Evolutionary conservation across 2,888 invertebrate genomes (phyloP).

Genomic region (Terebella lapidaria): DNA sequence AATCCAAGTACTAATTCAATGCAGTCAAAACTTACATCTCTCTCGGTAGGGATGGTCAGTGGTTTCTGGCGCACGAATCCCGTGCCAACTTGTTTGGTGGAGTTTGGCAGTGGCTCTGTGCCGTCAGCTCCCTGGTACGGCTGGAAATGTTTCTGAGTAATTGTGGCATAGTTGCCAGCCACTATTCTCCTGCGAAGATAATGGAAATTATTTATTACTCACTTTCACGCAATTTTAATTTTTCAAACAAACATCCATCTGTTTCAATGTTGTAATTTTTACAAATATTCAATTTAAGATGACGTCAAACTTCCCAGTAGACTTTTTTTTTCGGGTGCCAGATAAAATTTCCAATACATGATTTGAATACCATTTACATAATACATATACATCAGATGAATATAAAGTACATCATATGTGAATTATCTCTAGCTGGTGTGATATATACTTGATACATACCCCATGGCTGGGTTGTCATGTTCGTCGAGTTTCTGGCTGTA

Average conservation of each 20-base stretch:
- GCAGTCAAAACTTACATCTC: conserved; percentile 29
- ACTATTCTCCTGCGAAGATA: conserved; percentile 38
- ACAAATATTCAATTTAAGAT: too few species aligned
- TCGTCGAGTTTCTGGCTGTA: conserved; percentile 47
- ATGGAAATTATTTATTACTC: neutral
- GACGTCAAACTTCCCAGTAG: too few species aligned
- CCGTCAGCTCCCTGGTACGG: conserved; percentile 40
- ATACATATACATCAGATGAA: too few species aligned
- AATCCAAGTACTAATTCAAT: neutral
- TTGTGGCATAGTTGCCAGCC: conserved; percentile 44
- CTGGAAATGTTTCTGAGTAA: conserved; percentile 43
- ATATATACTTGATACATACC: conserved; percentile 26
- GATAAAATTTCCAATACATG: too few species aligned
- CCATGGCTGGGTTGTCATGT: conserved; percentile 50
- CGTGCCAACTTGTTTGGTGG: conserved; percentile 35
- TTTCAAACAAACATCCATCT: too few species aligned
- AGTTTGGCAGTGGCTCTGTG: conserved; percentile 42
- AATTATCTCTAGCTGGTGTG: too few species aligned
- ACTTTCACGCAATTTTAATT: too few species aligned
- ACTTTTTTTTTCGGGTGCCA: too few species aligned
- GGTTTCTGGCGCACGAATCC: conserved; percentile 48
- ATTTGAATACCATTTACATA: too few species aligned
- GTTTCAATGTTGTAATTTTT: too few species aligned
- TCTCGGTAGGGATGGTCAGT: conserved; percentile 37
- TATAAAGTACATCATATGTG: too few species aligned